Conservation (phyloP, 2,113 vertebrate genomes). For the Nothobranchius kuhntae region DNA sequence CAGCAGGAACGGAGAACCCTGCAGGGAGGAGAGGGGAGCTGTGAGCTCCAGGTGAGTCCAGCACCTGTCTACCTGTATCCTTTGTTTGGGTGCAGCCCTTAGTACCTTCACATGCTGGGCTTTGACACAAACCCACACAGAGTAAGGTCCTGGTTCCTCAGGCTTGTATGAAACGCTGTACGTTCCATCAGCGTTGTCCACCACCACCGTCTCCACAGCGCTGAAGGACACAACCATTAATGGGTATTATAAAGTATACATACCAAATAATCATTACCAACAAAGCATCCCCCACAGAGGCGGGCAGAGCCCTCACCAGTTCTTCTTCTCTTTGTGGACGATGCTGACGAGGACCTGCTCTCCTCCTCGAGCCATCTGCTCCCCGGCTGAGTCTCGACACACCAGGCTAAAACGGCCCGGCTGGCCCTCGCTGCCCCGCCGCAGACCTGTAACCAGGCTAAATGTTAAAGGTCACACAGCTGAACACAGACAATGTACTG, state of each 20-base stretch:
- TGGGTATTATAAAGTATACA: too few relatives aligned
- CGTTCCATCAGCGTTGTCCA: slow-evolving; percentile 86
- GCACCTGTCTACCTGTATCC: neutral
- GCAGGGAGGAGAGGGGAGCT: slow-evolving; percentile 17
- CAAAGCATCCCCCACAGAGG: too few relatives aligned
- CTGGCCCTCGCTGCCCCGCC: slow-evolving; percentile 77
- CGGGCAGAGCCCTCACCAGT: slow-evolving; percentile 75
- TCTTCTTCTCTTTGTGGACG: slow-evolving; percentile 82
- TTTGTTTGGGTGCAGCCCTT: neutral
- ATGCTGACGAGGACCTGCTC: slow-evolving; percentile 83
- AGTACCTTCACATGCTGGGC: slow-evolving; percentile 88
- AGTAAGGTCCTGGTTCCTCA: slow-evolving; percentile 80
- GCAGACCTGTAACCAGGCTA: slow-evolving; percentile 72
- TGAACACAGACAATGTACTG: neutral
- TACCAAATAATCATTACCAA: neutral
- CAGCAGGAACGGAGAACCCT: slow-evolving; percentile 89
- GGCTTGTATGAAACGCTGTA: slow-evolving; percentile 86
- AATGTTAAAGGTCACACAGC: neutral
- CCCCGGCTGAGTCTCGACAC: slow-evolving; percentile 80
- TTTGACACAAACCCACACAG: slow-evolving; percentile 83
- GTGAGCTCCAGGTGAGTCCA: neutral
- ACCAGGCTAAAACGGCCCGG: slow-evolving; percentile 82
- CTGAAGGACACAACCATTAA: slow-evolving; percentile 58
- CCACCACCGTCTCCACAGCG: slow-evolving; percentile 74
- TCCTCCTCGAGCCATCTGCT: slow-evolving; percentile 82